Percentiles rank a stretch among this genome's conserved stretches.
Conservation (phyloP, 2,888 invertebrate genomes). For the Sphaerophoria taeniata region DNA sequence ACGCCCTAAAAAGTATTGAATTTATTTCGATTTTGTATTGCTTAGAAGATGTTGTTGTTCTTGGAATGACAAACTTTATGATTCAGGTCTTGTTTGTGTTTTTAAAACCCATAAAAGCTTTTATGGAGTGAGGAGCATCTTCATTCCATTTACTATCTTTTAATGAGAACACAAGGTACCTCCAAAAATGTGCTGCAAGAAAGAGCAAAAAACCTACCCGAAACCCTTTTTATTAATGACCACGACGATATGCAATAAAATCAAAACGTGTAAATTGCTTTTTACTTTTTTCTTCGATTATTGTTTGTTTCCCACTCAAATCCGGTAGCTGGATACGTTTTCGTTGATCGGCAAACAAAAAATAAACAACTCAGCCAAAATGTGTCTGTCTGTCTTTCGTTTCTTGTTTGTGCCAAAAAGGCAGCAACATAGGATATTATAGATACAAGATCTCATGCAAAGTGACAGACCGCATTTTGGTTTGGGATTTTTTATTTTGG, state of each 20-base stretch:
- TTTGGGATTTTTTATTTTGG: too few relatives aligned
- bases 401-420: neutral
- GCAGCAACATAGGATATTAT: neutral
- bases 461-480: conserved; percentile 11
- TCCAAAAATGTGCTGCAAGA: neutral
- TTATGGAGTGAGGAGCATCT: too few relatives aligned
- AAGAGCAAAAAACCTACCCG: neutral
- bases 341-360: conserved; percentile 15
- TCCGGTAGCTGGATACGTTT: conserved; percentile 50
- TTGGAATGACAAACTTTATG: too few relatives aligned
- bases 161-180: neutral
- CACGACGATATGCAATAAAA: conserved; percentile 29
- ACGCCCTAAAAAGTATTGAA: too few relatives aligned
- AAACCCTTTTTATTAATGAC: neutral
- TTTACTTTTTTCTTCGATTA: neutral
- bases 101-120: too few relatives aligned
- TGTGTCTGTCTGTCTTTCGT: neutral
- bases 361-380: conserved; percentile 1
- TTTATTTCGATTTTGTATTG: too few relatives aligned
- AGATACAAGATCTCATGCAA: conserved; percentile 2
- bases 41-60: too few relatives aligned
- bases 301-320: conserved; percentile 16
- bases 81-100: too few relatives aligned
- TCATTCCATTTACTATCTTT: neutral
- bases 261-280: conserved; percentile 20